Evolutionary conservation across 2,113 vertebrate species (phyloP), one percentile per base, ranked within the genome.

Genomic region (Junco hyemalis): DNA sequence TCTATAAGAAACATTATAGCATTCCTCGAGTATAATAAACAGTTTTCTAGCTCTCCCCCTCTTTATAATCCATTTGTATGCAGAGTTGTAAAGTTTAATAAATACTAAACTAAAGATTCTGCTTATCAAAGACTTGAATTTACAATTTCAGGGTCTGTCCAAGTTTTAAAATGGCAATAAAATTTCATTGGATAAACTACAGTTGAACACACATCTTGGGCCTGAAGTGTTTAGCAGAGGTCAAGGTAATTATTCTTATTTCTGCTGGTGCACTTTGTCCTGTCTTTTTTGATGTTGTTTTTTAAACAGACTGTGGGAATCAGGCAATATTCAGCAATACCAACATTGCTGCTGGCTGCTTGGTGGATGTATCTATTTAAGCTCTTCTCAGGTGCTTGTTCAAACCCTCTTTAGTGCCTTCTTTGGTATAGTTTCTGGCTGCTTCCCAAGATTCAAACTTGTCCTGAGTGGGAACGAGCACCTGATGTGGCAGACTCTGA

Each of bases 381-480:
- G 23, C 5, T 78, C 51, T 92, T 35, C 61, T 74, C 42, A 54
- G 21, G 14, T 61, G 47, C 59, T 77, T 68, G 5, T 77, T 81
- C 81, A 81, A 70, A 61, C 28, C 60, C n/a, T 22, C 56, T 81
- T 69, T 69, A 48, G 20, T 61, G 60, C 19, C 19, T 79, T 60
- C 79, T 71, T 82, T 35, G 84, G 35, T 51, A 54, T 18, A 31
- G 14, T 47, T 85, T 74, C 42, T 71, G 73, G 6, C 42, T 64
- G 69, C 23, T 79, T 88, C 48, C 7, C 56, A 84, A 22, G 21
- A 24, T 86, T 83, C 40, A 57, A 50, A 78, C 9, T 35, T 60
- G 17, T 60, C 19, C 54, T 0, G 1, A 17, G 24, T 38, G 28
- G 64, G 45, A 86, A 69, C 0, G 0, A 79, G 29, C 28, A 45